phyloP scores from a whole-genome alignment of 2,888 invertebrate genomes.

The Serripes groenlandicus region DNA sequence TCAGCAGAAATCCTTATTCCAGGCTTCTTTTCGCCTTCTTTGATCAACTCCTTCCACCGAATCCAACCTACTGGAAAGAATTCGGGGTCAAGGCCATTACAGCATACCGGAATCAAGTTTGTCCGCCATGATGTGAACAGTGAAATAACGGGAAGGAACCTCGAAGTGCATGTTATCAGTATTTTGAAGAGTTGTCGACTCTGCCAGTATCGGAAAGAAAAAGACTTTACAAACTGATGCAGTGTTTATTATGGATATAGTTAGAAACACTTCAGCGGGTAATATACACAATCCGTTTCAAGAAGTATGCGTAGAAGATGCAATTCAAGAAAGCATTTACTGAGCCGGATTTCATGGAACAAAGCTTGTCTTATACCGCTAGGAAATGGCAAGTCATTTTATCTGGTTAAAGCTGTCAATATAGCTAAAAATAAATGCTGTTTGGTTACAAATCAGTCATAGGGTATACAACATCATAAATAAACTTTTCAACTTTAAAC shows the following conservation, averaged over 20 bases:
- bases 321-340: slow-evolving; percentile 49
- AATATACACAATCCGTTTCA: slow-evolving; percentile 17
- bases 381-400: slow-evolving; percentile 52
- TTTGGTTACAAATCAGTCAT: too few species aligned
- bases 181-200: slow-evolving; percentile 50
- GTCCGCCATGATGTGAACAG: slow-evolving; percentile 33
- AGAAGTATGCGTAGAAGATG: slow-evolving; percentile 42
- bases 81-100: too few species aligned
- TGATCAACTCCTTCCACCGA: too few species aligned
- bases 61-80: too few species aligned
- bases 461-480: too few species aligned
- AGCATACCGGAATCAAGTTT: too few species aligned
- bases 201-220: slow-evolving; percentile 53
- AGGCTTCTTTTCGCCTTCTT: too few species aligned
- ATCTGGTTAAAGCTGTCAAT: slow-evolving; percentile 64
- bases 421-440: too few species aligned
- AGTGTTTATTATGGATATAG: slow-evolving; percentile 48
- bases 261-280: slow-evolving; percentile 31
- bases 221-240: slow-evolving; percentile 52
- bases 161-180: slow-evolving; percentile 55
- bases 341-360: slow-evolving; percentile 55
- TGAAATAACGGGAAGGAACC: slow-evolving; percentile 32
- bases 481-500: too few species aligned
- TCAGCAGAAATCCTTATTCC: too few species aligned
- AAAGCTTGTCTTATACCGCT: slow-evolving; percentile 34